Conservation (phyloP, 1,140 invertebrate genomes). For the Lepidurus packardi region DNA sequence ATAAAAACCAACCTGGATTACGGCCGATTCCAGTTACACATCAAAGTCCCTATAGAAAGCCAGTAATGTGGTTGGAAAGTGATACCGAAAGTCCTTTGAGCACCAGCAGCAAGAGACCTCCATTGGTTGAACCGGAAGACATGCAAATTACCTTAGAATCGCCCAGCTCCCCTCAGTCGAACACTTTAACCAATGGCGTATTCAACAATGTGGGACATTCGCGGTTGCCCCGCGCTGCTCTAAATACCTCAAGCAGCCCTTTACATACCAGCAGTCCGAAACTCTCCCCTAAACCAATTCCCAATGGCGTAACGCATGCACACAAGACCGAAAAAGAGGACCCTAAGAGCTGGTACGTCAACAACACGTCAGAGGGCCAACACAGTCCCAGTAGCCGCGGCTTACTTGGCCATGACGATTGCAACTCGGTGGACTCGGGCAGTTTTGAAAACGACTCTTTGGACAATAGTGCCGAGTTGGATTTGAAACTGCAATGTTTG, state of each 20-base stretch:
- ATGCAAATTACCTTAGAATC: conserved; percentile 7
- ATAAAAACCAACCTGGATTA: neutral
- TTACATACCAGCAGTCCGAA: conserved; percentile 33
- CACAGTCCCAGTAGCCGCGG: neutral
- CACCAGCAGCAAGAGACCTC: conserved; percentile 11
- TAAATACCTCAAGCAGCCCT: neutral
- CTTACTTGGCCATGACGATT: neutral
- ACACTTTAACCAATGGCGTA: neutral
- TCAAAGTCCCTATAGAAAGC: conserved; percentile 30
- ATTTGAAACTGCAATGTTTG: conserved; percentile 33
- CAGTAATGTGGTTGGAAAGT: conserved; percentile 36
- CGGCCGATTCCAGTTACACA: neutral
- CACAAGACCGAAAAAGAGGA: neutral
- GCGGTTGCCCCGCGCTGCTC: neutral
- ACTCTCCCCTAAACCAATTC: neutral
- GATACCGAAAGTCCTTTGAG: conserved; percentile 35
- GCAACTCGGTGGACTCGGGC: conserved; percentile 39
- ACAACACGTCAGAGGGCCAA: neutral
- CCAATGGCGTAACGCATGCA: neutral
- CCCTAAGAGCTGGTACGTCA: neutral
- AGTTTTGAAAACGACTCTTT: conserved; percentile 41
- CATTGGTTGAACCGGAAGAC: neutral
- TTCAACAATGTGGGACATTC: neutral
- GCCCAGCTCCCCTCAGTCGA: neutral
- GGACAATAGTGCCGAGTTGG: conserved; percentile 40